phyloP scores from a whole-genome alignment of 2,797 vertebrate genomes.

The Argya squamiceps region DNA sequence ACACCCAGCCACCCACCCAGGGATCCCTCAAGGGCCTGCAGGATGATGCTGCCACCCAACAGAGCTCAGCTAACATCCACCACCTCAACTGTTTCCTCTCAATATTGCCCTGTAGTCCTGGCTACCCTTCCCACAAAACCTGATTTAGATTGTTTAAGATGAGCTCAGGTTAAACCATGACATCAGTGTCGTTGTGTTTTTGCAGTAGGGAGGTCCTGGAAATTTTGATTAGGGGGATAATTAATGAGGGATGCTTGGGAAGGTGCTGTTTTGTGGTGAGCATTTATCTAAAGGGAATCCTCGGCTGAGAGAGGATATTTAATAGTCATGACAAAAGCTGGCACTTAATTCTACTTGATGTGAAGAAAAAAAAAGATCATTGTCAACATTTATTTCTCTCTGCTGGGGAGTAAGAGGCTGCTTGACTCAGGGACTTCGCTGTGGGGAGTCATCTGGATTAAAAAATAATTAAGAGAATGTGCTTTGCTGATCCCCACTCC shows the following conservation, averaged over 20 bases:
- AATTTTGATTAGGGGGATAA: neutral
- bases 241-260: neutral
- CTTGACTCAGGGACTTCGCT: neutral
- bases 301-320: neutral
- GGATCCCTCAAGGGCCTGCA: neutral
- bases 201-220: neutral
- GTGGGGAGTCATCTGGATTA: neutral
- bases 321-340: neutral
- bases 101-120: neutral
- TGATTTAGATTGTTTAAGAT: neutral
- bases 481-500: neutral
- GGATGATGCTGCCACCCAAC: neutral
- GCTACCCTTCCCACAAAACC: neutral
- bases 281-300: neutral
- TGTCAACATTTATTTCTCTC: neutral
- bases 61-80: neutral
- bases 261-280: neutral
- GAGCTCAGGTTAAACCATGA: neutral
- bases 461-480: neutral
- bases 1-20: rapidly evolving
- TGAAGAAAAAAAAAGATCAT: neutral
- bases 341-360: neutral
- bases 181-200: neutral
- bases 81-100: neutral
- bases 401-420: neutral